Conservation (phyloP, 1,140 invertebrate species). For the Diplogasteroides magnus region DNA sequence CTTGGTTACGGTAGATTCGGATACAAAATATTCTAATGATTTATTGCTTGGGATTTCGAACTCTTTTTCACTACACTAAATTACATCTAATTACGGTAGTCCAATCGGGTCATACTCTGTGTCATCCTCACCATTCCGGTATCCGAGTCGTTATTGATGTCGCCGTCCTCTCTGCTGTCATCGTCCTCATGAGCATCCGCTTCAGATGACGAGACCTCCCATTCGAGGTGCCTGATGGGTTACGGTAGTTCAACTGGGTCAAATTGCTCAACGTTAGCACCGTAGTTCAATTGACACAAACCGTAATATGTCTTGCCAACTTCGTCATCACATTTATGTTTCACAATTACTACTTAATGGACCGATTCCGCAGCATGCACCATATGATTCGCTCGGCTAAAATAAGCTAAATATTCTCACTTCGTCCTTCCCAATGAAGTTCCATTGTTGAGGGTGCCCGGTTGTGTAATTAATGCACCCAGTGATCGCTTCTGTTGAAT, state of each 20-base stretch:
- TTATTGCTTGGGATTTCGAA: not conserved
- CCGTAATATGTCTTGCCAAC: conserved; percentile 7
- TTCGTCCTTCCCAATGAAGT: no score
- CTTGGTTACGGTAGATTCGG: not conserved
- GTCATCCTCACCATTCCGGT: conserved; percentile 37
- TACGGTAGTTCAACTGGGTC: no score
- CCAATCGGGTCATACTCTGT: not conserved
- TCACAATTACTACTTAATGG: no score
- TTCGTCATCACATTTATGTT: not conserved
- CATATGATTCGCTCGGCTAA: no score
- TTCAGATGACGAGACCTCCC: conserved; percentile 30
- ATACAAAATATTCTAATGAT: not conserved
- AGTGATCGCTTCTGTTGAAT: no score
- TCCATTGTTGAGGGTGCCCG: no score
- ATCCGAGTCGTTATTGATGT: conserved; percentile 38
- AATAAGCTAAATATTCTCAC: no score
- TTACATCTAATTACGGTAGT: not conserved
- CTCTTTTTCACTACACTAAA: not conserved
- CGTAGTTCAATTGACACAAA: conserved; percentile 4
- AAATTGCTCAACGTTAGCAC: not conserved
- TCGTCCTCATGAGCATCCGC: conserved; percentile 32
- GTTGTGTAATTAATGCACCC: no score
- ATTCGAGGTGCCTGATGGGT: conserved; percentile 9
- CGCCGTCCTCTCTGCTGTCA: conserved; percentile 24
- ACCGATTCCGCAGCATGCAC: no score